phyloP scores from a whole-genome alignment of 2,113 vertebrate species.

The Pseudopipra pipra region DNA sequence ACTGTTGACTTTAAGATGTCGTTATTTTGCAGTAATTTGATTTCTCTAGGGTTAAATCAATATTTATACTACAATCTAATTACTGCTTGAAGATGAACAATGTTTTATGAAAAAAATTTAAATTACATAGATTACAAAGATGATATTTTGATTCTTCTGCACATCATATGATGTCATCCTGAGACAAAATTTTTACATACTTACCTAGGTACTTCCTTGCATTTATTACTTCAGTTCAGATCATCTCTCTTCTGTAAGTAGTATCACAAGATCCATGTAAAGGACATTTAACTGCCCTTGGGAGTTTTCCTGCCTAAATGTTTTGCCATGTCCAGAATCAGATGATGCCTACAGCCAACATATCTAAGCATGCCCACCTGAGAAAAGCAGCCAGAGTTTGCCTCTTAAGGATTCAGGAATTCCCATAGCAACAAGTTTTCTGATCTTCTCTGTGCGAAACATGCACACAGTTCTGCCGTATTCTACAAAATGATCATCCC shows the following conservation, averaged over 20 bases:
- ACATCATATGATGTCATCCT: not conserved
- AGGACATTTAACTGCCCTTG: not conserved
- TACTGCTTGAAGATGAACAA: not conserved
- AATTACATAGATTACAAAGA: conserved; percentile 4
- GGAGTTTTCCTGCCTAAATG: not conserved
- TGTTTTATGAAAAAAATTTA: conserved; percentile 2
- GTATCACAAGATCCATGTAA: not conserved
- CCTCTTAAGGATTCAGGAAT: conserved; percentile 91
- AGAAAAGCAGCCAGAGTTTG: conserved; percentile 92
- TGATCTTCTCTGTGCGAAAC: conserved; percentile 93
- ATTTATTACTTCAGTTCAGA: not conserved
- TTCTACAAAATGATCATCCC: conserved; percentile 89
- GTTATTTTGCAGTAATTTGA: conserved; percentile 34
- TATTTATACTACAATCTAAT: not conserved
- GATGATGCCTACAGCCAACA: not conserved
- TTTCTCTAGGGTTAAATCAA: conserved; percentile 3
- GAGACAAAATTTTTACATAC: not conserved
- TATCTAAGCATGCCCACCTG: conserved; percentile 74
- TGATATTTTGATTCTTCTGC: not conserved
- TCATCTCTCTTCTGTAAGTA: not conserved
- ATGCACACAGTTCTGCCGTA: conserved; percentile 92
- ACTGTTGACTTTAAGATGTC: not conserved
- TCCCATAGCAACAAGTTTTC: conserved; percentile 90
- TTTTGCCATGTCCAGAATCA: not conserved
- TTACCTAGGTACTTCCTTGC: not conserved